Percentiles rank a stretch among this genome's conserved stretches.
These are phyloP conservation scores for Clarias magur DNA, from an alignment of 2,113 vertebrate species.

Conservation along the genomic window DNA sequence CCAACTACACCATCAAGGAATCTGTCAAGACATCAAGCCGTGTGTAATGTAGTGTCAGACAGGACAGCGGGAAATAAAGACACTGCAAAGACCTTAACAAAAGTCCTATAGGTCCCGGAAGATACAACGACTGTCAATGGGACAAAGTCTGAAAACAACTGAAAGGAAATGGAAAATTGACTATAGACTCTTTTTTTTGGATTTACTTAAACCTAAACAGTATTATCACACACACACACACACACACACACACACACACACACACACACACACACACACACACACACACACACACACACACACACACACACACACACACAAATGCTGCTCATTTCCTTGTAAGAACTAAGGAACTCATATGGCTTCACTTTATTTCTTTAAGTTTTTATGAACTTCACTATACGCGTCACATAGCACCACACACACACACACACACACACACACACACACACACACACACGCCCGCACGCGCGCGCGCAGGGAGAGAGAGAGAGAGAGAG, in stretches of 20 bases:
- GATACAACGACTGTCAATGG: background rate
- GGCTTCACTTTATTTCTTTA: background rate
- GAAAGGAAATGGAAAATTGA: background rate
- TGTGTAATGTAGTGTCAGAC: slow-evolving; percentile 82
- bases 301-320: background rate
- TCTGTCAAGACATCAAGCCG: slow-evolving; percentile 95
- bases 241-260: background rate
- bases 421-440: background rate
- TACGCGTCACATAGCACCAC: background rate
- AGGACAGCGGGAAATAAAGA: slow-evolving; percentile 52
- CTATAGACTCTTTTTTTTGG: background rate
- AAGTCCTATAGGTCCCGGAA: background rate
- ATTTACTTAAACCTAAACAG: slow-evolving; percentile 1
- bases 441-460: too few species aligned
- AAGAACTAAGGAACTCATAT: background rate
- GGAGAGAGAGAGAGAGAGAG: background rate
- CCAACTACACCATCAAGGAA: slow-evolving; percentile 85
- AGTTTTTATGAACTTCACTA: background rate
- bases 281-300: background rate
- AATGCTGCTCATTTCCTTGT: background rate
- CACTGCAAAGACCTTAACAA: background rate
- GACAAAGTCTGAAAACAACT: background rate
- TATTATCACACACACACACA: background rate
- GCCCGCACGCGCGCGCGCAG: too few species aligned
- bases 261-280: background rate